Conservation (phyloP, 1,140 invertebrate genomes). For the Drosophila chauvacae region DNA sequence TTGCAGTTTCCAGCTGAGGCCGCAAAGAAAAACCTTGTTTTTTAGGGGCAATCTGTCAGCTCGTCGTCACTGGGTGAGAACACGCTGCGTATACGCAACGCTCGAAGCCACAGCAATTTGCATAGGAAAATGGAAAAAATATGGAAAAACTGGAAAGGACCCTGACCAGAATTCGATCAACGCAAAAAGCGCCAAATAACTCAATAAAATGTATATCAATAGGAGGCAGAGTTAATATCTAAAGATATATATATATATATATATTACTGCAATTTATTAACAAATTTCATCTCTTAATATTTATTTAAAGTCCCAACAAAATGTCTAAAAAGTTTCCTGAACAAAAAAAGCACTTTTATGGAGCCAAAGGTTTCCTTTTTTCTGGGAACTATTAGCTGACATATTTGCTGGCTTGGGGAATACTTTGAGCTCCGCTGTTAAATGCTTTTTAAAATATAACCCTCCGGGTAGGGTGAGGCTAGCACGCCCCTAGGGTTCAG, state of each 20-base stretch:
- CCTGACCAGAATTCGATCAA: constrained; percentile 33
- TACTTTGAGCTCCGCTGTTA: neutral
- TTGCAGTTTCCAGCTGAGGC: constrained; percentile 36
- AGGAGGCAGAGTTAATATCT: neutral
- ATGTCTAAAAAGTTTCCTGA: neutral
- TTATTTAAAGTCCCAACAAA: neutral
- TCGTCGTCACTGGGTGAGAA: constrained; percentile 23
- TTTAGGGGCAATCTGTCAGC: constrained; percentile 19
- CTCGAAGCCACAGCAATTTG: constrained; percentile 26
- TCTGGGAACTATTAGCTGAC: neutral
- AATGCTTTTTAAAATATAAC: constrained; percentile 19
- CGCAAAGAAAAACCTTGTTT: constrained; percentile 3
- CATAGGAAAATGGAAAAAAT: constrained; percentile 31
- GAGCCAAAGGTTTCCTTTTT: neutral
- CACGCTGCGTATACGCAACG: constrained; percentile 58
- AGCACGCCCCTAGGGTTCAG: constrained; percentile 24
- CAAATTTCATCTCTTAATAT: neutral
- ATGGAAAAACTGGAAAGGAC: constrained; percentile 30
- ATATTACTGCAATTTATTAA: neutral
- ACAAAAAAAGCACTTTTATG: neutral
- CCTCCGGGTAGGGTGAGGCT: neutral
- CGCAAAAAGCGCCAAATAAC: constrained; percentile 9
- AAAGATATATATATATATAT: neutral
- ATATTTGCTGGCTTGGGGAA: neutral
- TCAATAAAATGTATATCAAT: constrained; percentile 10